phyloP scores from a whole-genome alignment of 1,140 invertebrate species.

The Brachionus rotundiformis region DNA sequence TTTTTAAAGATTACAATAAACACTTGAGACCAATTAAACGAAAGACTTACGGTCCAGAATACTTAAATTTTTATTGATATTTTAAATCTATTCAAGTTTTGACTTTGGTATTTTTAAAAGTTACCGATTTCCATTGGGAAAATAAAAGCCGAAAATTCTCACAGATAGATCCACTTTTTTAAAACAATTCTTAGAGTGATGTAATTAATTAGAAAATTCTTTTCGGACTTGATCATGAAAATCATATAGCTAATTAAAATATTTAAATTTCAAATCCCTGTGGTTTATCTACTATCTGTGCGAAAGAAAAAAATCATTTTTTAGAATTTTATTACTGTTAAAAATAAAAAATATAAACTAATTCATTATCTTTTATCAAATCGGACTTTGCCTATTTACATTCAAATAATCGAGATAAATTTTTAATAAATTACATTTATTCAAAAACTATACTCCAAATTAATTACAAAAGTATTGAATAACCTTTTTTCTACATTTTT shows the following conservation, averaged over 20 bases:
- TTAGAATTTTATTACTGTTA: background rate
- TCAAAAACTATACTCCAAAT: slow-evolving; percentile 60
- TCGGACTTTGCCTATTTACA: background rate
- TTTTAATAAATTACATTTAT: background rate
- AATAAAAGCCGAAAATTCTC: background rate
- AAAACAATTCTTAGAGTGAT: background rate
- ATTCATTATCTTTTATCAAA: background rate
- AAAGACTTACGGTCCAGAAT: background rate
- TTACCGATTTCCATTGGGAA: background rate
- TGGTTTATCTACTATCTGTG: too few relatives aligned
- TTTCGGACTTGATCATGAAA: too few relatives aligned
- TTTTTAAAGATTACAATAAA: background rate
- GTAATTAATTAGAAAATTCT: background rate
- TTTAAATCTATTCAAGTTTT: background rate
- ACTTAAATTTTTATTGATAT: background rate
- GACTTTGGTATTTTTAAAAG: background rate
- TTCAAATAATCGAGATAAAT: background rate
- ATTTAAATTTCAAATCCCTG: too few relatives aligned
- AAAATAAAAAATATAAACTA: background rate
- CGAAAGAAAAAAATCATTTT: background rate
- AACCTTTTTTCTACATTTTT: slow-evolving; percentile 75
- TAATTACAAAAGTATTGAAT: slow-evolving; percentile 81
- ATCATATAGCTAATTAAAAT: too few relatives aligned
- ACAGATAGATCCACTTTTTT: background rate
- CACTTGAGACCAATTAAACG: background rate